Evolutionary conservation across 2,888 invertebrate species (phyloP).

Genomic region (Ophion obscuratus): DNA sequence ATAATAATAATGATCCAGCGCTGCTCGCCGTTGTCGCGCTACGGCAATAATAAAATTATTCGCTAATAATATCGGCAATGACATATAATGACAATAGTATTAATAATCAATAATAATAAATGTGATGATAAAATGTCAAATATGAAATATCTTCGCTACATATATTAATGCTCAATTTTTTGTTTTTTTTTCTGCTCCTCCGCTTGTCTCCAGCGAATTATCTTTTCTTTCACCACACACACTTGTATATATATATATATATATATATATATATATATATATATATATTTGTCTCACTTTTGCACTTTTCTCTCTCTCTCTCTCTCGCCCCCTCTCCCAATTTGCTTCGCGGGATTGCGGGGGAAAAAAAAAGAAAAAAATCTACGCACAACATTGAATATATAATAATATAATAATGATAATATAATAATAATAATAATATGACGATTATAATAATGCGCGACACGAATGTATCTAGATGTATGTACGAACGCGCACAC

Average conservation of each 20-base stretch:
- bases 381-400: conserved; percentile 83
- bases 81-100: conserved; percentile 61
- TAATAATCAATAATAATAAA: conserved; percentile 55
- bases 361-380: conserved; percentile 70
- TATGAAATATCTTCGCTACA: conserved; percentile 80
- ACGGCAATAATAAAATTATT: conserved; percentile 63
- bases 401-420: conserved; percentile 78
- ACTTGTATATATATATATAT: conserved; percentile 26
- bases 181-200: conserved; percentile 62
- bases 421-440: conserved; percentile 75
- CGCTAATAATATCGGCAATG: conserved; percentile 67
- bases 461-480: conserved; percentile 74
- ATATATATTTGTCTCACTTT: conserved; percentile 44
- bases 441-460: conserved; percentile 78
- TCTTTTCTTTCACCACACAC: conserved; percentile 34
- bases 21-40: conserved; percentile 64
- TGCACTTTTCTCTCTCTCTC: conserved; percentile 39
- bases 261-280: background rate
- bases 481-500: conserved; percentile 52
- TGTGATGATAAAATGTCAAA: conserved; percentile 71
- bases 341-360: conserved; percentile 71
- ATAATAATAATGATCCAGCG: conserved; percentile 67
- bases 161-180: conserved; percentile 73
- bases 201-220: conserved; percentile 45
- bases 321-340: conserved; percentile 69